These are phyloP conservation scores for Panzeria rudis DNA, from an alignment of 2,888 invertebrate species.

Conservation along the genomic window DNA sequence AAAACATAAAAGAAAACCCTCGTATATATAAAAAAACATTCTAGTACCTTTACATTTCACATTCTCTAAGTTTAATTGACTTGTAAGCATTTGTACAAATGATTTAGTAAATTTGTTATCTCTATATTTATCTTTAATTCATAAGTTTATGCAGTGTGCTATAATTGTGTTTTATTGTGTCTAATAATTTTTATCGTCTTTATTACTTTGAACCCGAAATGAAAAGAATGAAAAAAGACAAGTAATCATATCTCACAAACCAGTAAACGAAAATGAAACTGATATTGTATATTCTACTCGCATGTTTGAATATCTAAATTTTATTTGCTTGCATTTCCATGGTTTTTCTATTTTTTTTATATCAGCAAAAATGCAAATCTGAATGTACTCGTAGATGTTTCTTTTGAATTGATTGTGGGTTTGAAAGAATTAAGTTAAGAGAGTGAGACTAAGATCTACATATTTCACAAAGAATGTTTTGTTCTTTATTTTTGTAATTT, in stretches of 20 bases:
- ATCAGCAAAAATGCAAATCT: constrained; percentile 32
- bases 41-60: constrained; percentile 5
- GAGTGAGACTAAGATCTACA: background rate
- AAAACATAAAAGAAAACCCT: background rate
- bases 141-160: constrained; percentile 19
- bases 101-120: constrained; percentile 37
- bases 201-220: constrained; percentile 27
- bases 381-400: constrained; percentile 28
- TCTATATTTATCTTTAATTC: constrained; percentile 44
- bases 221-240: constrained; percentile 8
- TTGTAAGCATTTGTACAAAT: constrained; percentile 6
- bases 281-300: constrained; percentile 10
- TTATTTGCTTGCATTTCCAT: background rate
- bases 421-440: constrained; percentile 35
- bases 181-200: constrained; percentile 27
- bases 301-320: background rate
- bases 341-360: background rate
- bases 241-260: background rate
- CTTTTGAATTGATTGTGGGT: constrained; percentile 44
- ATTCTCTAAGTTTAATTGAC: background rate
- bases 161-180: background rate
- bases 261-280: constrained; percentile 40
- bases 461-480: background rate
- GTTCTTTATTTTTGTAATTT: background rate
- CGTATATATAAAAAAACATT: background rate